A percentile compares a stretch with the other conserved stretches of the same genome.
These are phyloP conservation scores for Hymenopus coronatus DNA, from an alignment of 2,888 invertebrate genomes.

Conservation along the genomic window DNA sequence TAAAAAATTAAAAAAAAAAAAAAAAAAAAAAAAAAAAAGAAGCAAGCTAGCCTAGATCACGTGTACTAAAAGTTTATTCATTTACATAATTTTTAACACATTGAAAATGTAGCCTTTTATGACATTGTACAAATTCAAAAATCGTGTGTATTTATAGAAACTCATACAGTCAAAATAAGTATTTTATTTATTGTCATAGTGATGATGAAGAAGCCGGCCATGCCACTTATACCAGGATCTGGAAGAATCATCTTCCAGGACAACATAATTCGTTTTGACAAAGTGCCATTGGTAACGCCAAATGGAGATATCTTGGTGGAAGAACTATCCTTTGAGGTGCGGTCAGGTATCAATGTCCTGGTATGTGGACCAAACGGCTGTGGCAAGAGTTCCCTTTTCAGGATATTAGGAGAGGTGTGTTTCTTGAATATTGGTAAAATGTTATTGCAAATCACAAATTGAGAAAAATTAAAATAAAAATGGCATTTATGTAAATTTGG, in stretches of 20 bases:
- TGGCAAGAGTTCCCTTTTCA: conserved; percentile 95
- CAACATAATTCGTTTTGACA: conserved; percentile 86
- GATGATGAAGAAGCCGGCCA: conserved; percentile 29
- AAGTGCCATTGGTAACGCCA: conserved; percentile 94
- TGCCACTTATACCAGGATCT: conserved; percentile 63
- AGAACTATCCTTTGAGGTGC: conserved; percentile 87
- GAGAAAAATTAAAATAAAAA: too few relatives aligned
- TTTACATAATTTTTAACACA: too few relatives aligned
- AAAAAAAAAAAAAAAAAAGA: too few relatives aligned
- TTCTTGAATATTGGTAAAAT: background rate
- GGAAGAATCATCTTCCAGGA: conserved; percentile 81
- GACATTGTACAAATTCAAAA: background rate
- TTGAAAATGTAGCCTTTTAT: background rate
- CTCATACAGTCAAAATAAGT: background rate
- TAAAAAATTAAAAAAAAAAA: too few relatives aligned
- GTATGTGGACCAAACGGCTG: conserved; percentile 99
- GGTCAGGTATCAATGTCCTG: conserved; percentile 93
- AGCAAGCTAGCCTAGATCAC: too few relatives aligned
- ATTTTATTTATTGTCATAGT: conserved; percentile 18
- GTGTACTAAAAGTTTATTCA: too few relatives aligned
- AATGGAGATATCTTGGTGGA: conserved; percentile 93
- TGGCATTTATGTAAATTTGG: too few relatives aligned
- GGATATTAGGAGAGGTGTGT: conserved; percentile 82
- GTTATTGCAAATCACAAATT: background rate
- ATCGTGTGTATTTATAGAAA: background rate